Conservation (phyloP, 2,113 vertebrate genomes). For the Anarrhichthys ocellatus region DNA sequence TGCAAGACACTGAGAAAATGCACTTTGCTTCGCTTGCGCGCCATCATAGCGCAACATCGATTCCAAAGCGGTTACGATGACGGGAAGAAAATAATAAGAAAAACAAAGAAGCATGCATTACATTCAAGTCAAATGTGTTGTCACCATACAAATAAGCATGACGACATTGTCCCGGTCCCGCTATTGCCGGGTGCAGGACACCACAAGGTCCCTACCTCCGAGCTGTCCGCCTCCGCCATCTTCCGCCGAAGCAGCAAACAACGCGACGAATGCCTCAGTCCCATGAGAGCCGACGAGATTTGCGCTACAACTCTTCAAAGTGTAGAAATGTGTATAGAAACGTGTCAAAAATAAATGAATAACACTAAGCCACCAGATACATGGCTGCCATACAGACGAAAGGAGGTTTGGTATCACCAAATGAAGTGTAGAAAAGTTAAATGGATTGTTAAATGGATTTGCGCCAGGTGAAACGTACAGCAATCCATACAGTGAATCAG, state of each 20-base stretch:
- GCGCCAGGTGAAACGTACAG: slow-evolving; percentile 25
- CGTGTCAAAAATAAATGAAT: slow-evolving; percentile 6
- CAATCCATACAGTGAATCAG: slow-evolving; percentile 46
- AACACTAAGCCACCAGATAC: not conserved
- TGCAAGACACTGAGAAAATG: slow-evolving; percentile 37
- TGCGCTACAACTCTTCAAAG: slow-evolving; percentile 67
- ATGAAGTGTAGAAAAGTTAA: slow-evolving; percentile 64
- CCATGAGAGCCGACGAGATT: slow-evolving; percentile 93
- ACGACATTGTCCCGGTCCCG: slow-evolving; percentile 17
- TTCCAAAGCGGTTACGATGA: not conserved
- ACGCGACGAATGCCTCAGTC: slow-evolving; percentile 98
- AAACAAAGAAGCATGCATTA: not conserved
- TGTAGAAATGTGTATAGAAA: slow-evolving; percentile 21
- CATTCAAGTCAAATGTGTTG: slow-evolving; percentile 2
- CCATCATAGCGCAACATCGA: not conserved
- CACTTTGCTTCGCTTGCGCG: slow-evolving; percentile 27
- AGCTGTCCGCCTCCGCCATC: slow-evolving; percentile 96
- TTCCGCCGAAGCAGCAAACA: slow-evolving; percentile 98
- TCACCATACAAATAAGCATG: not conserved
- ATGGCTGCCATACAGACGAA: not conserved
- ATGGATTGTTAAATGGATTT: slow-evolving; percentile 44
- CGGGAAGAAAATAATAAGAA: no score
- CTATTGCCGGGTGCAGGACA: slow-evolving; percentile 54
- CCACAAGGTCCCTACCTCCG: slow-evolving; percentile 89
- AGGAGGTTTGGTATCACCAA: not conserved